Percentiles rank a stretch among this genome's conserved stretches.
Evolutionary conservation across 2,797 vertebrate species (phyloP).

Genomic region (Naso thynnoides): DNA sequence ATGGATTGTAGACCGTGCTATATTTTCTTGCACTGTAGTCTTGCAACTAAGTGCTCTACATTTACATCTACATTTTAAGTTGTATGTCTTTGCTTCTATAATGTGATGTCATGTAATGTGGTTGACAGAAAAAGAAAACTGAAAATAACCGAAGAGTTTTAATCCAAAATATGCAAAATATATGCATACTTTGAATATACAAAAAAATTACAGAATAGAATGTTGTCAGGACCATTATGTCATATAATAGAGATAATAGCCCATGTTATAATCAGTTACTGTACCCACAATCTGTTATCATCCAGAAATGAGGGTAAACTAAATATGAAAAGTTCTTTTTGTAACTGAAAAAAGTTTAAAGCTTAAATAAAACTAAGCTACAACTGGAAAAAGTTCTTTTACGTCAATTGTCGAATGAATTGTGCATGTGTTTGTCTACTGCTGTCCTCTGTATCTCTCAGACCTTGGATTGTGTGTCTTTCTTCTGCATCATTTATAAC

Average conservation of each 20-base stretch:
- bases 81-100: neutral
- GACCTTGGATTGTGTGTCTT: slow-evolving; percentile 13
- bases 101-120: neutral
- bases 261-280: neutral
- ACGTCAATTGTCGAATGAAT: neutral
- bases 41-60: neutral
- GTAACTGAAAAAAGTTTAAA: neutral
- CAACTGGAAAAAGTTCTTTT: neutral
- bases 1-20: neutral
- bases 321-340: neutral
- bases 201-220: neutral
- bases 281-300: neutral
- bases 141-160: neutral
- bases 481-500: slow-evolving; percentile 11
- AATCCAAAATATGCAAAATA: neutral
- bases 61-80: neutral
- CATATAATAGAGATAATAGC: neutral
- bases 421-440: neutral
- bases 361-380: slow-evolving; percentile 7
- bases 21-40: neutral
- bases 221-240: neutral
- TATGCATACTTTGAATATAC: neutral
- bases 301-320: neutral
- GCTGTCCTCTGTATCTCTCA: neutral
- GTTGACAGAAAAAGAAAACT: neutral